Conservation (phyloP, 2,888 invertebrate genomes). For the Troides helena region DNA sequence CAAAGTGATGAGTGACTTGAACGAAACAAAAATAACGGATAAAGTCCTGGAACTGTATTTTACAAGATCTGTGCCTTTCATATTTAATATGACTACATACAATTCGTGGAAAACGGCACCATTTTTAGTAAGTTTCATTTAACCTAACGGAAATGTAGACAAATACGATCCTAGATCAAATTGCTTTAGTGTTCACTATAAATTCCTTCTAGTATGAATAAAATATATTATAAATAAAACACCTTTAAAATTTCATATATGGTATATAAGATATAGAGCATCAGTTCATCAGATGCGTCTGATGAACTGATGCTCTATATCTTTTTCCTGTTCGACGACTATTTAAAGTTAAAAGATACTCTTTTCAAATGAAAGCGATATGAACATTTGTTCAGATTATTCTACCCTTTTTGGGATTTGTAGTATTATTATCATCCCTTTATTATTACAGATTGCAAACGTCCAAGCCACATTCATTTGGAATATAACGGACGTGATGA, state of each 20-base stretch:
- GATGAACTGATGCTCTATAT: too few relatives aligned
- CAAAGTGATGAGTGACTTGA: conserved; percentile 39
- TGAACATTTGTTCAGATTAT: too few relatives aligned
- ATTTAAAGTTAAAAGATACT: too few relatives aligned
- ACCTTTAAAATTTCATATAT: too few relatives aligned
- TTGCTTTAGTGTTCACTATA: not conserved
- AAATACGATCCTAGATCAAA: too few relatives aligned
- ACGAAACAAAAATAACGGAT: conserved; percentile 30
- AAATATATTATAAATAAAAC: not conserved
- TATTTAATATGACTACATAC: conserved; percentile 18
- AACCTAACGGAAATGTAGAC: too few relatives aligned
- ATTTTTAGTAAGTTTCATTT: conserved; percentile 35
- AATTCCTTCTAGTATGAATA: not conserved
- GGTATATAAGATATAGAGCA: too few relatives aligned
- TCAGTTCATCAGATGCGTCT: too few relatives aligned
- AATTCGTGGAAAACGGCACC: conserved; percentile 31
- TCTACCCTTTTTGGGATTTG: too few relatives aligned
- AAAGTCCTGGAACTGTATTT: conserved; percentile 38
- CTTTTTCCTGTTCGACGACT: not conserved
- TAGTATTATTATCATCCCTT: too few relatives aligned
- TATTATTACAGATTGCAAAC: conserved; percentile 61
- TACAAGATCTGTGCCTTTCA: conserved; percentile 31
- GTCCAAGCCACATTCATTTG: conserved; percentile 83
- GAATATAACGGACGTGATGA: conserved; percentile 85
- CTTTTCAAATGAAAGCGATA: too few relatives aligned